A percentile compares a stretch with the other conserved stretches of the same genome.
phyloP scores from a whole-genome alignment of 2,113 vertebrate genomes.

The Hippocampus zosterae region DNA sequence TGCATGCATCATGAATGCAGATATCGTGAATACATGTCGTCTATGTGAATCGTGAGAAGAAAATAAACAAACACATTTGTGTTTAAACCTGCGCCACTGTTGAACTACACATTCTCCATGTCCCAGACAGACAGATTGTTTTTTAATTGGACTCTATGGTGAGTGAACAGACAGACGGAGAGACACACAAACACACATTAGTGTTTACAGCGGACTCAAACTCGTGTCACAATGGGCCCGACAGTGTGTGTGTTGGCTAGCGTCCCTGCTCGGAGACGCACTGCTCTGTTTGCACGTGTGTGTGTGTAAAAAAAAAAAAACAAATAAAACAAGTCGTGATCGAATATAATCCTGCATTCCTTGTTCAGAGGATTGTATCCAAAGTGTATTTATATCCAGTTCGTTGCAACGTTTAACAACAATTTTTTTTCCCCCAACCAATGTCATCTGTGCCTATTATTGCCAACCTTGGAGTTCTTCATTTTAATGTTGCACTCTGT shows the following conservation, averaged over 20 bases:
- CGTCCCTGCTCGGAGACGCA: slow-evolving; percentile 45
- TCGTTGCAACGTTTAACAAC: background rate
- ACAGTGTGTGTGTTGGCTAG: slow-evolving; percentile 40
- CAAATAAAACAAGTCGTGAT: no score
- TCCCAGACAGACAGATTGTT: slow-evolving; percentile 33
- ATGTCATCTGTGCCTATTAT: background rate
- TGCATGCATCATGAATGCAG: background rate
- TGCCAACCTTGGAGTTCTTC: background rate
- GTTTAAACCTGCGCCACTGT: background rate
- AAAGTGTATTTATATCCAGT: background rate
- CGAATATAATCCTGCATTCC: background rate
- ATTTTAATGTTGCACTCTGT: slow-evolving; percentile 9
- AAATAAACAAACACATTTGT: background rate
- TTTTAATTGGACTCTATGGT: slow-evolving; percentile 53
- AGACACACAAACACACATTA: slow-evolving; percentile 14
- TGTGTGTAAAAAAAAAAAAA: slow-evolving; percentile 5
- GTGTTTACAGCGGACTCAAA: slow-evolving; percentile 39
- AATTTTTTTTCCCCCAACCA: background rate
- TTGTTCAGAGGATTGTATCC: background rate
- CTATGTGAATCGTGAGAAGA: background rate
- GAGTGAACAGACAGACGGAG: slow-evolving; percentile 35
- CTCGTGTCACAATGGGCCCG: slow-evolving; percentile 40
- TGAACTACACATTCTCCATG: slow-evolving; percentile 2
- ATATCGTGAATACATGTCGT: background rate
- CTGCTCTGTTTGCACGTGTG: slow-evolving; percentile 48